Conservation (phyloP, 1,140 invertebrate genomes). For the Stegodyphus dumicola region DNA sequence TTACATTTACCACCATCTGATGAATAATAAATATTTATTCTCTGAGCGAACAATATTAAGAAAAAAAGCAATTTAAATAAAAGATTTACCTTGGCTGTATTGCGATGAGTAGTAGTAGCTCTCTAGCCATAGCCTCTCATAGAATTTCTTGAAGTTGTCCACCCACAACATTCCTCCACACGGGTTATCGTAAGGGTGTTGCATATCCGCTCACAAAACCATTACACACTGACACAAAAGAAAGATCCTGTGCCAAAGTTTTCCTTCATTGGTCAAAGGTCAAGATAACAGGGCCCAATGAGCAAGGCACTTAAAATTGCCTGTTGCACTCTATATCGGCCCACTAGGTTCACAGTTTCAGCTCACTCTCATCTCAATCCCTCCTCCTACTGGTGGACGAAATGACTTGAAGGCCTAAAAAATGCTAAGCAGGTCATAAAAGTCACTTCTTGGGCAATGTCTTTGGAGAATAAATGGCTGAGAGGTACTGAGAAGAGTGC, state of each 20-base stretch:
- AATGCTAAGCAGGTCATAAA: conserved; percentile 58
- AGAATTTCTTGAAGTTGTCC: conserved; percentile 42
- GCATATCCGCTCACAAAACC: conserved; percentile 44
- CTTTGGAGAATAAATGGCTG: conserved; percentile 33
- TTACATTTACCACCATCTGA: too few species aligned
- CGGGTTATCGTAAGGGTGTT: conserved; percentile 34
- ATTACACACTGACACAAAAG: conserved; percentile 35
- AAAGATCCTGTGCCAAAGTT: conserved; percentile 28
- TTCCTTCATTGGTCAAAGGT: conserved; percentile 58
- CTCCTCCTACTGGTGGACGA: background rate
- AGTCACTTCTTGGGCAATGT: conserved; percentile 51
- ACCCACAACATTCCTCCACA: conserved; percentile 33
- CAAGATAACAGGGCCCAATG: conserved; percentile 52
- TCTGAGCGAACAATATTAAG: too few species aligned
- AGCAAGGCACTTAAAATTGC: conserved; percentile 42
- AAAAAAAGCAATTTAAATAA: background rate
- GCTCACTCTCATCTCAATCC: background rate
- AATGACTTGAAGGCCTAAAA: background rate
- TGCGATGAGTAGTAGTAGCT: conserved; percentile 42
- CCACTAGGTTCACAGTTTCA: conserved; percentile 24
- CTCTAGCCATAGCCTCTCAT: conserved; percentile 40
- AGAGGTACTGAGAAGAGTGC: background rate
- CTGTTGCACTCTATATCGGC: conserved; percentile 2
- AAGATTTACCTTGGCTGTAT: conserved; percentile 33
- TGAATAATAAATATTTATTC: too few species aligned